A percentile compares a stretch with the other conserved stretches of the same genome.
phyloP scores from a whole-genome alignment of 2,113 vertebrate species.

The Mesembrinibis cayennensis region DNA sequence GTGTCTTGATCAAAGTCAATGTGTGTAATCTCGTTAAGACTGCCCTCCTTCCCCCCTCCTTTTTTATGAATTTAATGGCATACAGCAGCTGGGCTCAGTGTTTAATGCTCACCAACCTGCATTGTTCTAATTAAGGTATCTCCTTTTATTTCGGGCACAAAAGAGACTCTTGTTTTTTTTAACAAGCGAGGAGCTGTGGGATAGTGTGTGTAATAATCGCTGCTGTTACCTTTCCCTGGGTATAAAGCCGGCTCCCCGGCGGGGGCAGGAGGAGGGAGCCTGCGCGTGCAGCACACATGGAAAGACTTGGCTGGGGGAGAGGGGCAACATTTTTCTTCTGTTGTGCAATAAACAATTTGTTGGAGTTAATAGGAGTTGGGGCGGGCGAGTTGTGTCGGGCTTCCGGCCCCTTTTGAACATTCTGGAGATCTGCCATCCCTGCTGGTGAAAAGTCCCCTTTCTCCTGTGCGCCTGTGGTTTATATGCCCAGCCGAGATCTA shows the following conservation, averaged over 20 bases:
- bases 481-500: not conserved
- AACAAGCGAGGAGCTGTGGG: constrained; percentile 67
- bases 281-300: constrained; percentile 53
- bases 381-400: not conserved
- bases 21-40: constrained; percentile 90
- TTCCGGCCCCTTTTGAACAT: constrained; percentile 51
- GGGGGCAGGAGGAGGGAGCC: constrained; percentile 18
- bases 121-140: constrained; percentile 85
- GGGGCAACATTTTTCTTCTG: constrained; percentile 47
- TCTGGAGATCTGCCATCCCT: constrained; percentile 60
- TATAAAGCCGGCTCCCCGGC: constrained; percentile 49
- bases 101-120: constrained; percentile 76
- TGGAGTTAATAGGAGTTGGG: constrained; percentile 66
- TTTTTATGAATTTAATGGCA: constrained; percentile 79
- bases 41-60: constrained; percentile 70
- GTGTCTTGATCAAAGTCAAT: constrained; percentile 93
- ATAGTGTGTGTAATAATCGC: constrained; percentile 68
- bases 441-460: constrained; percentile 30
- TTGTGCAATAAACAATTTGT: constrained; percentile 74
- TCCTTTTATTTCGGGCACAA: constrained; percentile 76
- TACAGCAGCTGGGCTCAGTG: constrained; percentile 79
- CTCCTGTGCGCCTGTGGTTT: constrained; percentile 33
- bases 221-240: constrained; percentile 61
- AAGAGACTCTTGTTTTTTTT: constrained; percentile 69
- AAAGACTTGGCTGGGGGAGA: constrained; percentile 40